Conservation (phyloP, 1,140 invertebrate genomes). For the Mamestra configurata region DNA sequence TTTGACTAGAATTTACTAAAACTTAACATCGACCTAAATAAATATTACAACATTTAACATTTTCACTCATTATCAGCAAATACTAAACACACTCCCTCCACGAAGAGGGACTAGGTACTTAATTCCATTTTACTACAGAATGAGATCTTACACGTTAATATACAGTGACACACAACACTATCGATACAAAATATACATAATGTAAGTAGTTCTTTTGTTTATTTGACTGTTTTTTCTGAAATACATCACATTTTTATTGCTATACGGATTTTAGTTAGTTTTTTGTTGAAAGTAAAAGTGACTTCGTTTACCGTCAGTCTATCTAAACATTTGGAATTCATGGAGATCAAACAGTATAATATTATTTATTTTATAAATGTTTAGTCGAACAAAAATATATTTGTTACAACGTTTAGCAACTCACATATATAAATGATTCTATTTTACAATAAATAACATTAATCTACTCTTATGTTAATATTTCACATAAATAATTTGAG, state of each 20-base stretch:
- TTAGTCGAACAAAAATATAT: conserved; percentile 52
- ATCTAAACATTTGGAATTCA: conserved; percentile 74
- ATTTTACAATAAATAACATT: conserved; percentile 77
- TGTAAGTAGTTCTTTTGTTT: not conserved
- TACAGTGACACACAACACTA: conserved; percentile 59
- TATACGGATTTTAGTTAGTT: not conserved
- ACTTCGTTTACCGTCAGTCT: conserved; percentile 60
- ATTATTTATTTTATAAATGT: conserved; percentile 28
- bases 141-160: conserved; percentile 78
- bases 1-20: conserved; percentile 87
- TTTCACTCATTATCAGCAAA: conserved; percentile 65
- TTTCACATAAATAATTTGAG: conserved; percentile 85
- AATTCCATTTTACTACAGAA: conserved; percentile 72
- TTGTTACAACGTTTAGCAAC: conserved; percentile 39
- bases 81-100: conserved; percentile 70
- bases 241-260: not conserved
- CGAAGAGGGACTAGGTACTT: conserved; percentile 37
- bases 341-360: conserved; percentile 71
- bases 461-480: conserved; percentile 73
- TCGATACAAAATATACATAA: conserved; percentile 40
- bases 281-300: conserved; percentile 36
- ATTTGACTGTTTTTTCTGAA: not conserved
- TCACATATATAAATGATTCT: conserved; percentile 63
- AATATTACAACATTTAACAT: conserved; percentile 83
- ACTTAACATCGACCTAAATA: conserved; percentile 86